These are phyloP conservation scores for Oikopleura albicans DNA, from an alignment of 23 tunicate species.

Conservation along the genomic window DNA sequence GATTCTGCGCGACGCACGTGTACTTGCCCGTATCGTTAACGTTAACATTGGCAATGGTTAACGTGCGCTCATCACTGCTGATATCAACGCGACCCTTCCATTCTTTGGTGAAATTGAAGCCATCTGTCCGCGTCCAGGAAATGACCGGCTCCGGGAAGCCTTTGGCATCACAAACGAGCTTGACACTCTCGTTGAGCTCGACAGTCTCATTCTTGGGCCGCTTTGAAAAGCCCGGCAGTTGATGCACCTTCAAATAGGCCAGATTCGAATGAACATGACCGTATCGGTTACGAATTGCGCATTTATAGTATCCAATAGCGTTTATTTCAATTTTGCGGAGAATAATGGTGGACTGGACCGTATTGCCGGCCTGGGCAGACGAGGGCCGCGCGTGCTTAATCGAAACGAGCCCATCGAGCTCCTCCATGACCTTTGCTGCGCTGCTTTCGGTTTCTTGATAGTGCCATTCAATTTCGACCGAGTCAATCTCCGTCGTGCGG, in stretches of 20 bases:
- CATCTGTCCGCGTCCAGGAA: background rate
- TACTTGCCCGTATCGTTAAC: background rate
- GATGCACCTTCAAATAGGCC: background rate
- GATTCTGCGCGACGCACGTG: background rate
- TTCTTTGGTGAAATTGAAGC: background rate
- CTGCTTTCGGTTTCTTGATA: background rate
- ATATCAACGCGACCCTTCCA: background rate
- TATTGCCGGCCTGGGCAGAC: background rate
- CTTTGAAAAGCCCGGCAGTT: background rate
- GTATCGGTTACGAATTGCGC: background rate
- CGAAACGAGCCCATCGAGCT: background rate
- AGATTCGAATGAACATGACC: background rate
- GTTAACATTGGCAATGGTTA: background rate
- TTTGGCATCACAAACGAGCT: background rate
- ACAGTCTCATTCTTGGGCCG: background rate
- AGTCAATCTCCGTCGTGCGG: background rate
- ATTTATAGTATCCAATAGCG: background rate
- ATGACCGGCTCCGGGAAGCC: background rate
- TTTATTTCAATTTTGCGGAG: background rate
- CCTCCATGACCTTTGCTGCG: background rate
- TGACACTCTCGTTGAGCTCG: background rate
- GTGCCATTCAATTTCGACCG: background rate
- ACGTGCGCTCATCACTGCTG: background rate
- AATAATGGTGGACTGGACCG: background rate
- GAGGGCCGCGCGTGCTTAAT: background rate